phyloP scores from a whole-genome alignment of 30 jellyfish, hydroid and myxozoan genomes.

The Phacellophora camtschatica region DNA sequence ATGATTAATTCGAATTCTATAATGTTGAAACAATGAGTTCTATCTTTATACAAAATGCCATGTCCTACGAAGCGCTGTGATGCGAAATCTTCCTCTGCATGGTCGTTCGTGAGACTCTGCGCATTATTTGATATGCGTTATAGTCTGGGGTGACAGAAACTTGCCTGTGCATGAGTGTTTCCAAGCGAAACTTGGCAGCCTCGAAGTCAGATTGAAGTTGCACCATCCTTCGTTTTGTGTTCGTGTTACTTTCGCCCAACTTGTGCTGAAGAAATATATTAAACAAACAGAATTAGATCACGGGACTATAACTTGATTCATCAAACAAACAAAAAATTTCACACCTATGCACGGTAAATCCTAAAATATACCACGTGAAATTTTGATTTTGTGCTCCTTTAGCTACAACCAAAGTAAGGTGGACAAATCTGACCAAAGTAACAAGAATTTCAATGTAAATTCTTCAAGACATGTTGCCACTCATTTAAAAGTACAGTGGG shows the following conservation, averaged over 20 bases:
- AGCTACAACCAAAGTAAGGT: too few species aligned
- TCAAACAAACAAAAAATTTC: too few species aligned
- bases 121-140: slow-evolving; percentile 76
- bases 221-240: slow-evolving; percentile 68
- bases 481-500: too few species aligned
- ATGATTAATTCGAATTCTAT: not conserved
- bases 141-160: slow-evolving; percentile 64
- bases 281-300: not conserved
- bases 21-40: not conserved
- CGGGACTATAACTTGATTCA: too few species aligned
- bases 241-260: slow-evolving; percentile 43
- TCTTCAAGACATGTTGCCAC: too few species aligned
- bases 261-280: slow-evolving; percentile 38
- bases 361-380: too few species aligned
- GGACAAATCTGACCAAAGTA: too few species aligned
- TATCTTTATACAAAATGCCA: not conserved
- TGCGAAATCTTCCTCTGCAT: slow-evolving; percentile 56
- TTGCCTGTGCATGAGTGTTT: slow-evolving; percentile 52
- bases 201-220: slow-evolving; percentile 63
- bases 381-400: too few species aligned
- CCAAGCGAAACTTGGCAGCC: slow-evolving; percentile 68
- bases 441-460: too few species aligned
- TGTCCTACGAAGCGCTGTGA: not conserved
- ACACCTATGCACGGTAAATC: too few species aligned
- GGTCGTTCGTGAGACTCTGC: slow-evolving; percentile 51